Evolutionary conservation across 1,140 invertebrate species (phyloP), one percentile per base, ranked within the genome.

Genomic region (Ostrea denselamellosa): DNA sequence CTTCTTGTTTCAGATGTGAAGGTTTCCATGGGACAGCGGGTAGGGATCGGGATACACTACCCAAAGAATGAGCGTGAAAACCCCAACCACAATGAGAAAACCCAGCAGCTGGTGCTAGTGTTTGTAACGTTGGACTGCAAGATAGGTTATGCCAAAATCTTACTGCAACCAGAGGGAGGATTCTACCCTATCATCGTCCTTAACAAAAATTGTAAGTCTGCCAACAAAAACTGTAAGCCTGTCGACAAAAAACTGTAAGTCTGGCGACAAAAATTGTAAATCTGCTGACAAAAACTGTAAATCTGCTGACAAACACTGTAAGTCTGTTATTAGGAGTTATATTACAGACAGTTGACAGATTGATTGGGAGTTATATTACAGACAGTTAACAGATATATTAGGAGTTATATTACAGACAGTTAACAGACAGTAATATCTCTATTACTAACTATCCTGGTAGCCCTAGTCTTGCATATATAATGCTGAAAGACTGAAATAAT

Each of bases 151-250:
- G 90, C 88, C 12, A 71, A 92, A n/a, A 92, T 94, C 88, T 93
- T 95, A 89, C 84, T 95, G 82, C 94, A 95, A 86, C 94, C 94
- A 22, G 90, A 92, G 71, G 94, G 94, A 9, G 94, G 94, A 28
- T 94, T 94, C 90, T 94, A 91, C 89, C 94, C 94, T 19, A 62
- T 94, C 22, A 25, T 77, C 25, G 28, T 77, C 68, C 68, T 77
- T 3, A 77, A 25, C 25, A 77, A 77, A 34, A 77, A 77, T 2
- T 25, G 68, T 77, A 25, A 77, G 68, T 34, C 14, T 77, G 14
- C 14, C 34, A 71, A 25, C 25, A 71, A 71, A 34, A 71, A 71
- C 8, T 22, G 68, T 71, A 25, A 71, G 68, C 10, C 12, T 77
- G 34, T 5, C 34, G 5, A 2, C 34, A 5, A 44, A 44, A 44